Conservation (phyloP, 1,140 invertebrate species). For the Atta cephalotes region DNA sequence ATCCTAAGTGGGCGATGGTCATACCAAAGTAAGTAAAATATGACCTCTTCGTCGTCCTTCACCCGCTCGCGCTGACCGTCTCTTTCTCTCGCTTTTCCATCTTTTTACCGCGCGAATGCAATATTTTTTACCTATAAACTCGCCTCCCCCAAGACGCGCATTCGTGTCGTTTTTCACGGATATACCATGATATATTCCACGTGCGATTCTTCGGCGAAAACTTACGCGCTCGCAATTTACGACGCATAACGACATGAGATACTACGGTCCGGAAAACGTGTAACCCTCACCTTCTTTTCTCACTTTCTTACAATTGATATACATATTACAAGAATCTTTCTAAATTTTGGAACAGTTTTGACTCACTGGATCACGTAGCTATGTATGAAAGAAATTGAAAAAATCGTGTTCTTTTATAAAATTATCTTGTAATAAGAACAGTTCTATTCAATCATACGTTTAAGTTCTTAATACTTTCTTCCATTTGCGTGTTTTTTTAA, state of each 20-base stretch:
- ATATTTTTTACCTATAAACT: constrained; percentile 65
- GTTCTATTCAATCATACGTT: neutral
- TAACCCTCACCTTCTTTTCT: neutral
- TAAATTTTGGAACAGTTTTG: constrained; percentile 20
- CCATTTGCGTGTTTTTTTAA: neutral
- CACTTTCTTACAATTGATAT: constrained; percentile 29
- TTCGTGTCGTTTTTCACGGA: constrained; percentile 55
- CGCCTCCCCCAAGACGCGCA: constrained; percentile 46
- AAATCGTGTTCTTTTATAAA: neutral
- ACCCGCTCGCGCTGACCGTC: constrained; percentile 23
- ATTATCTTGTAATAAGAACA: neutral
- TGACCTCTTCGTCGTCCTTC: constrained; percentile 48
- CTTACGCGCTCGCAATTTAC: constrained; percentile 61
- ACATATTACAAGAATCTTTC: constrained; percentile 12
- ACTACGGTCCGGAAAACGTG: constrained; percentile 7
- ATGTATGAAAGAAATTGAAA: neutral
- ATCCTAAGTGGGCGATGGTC: constrained; percentile 66
- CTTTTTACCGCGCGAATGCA: constrained; percentile 44
- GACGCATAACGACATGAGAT: constrained; percentile 51
- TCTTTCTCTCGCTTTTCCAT: constrained; percentile 43
- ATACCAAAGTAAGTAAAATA: constrained; percentile 63
- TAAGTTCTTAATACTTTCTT: neutral
- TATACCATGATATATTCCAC: constrained; percentile 56
- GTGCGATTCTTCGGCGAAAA: constrained; percentile 50
- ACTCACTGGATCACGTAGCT: neutral